Conservation (phyloP, 2,113 vertebrate species). For the Cettia cetti region DNA sequence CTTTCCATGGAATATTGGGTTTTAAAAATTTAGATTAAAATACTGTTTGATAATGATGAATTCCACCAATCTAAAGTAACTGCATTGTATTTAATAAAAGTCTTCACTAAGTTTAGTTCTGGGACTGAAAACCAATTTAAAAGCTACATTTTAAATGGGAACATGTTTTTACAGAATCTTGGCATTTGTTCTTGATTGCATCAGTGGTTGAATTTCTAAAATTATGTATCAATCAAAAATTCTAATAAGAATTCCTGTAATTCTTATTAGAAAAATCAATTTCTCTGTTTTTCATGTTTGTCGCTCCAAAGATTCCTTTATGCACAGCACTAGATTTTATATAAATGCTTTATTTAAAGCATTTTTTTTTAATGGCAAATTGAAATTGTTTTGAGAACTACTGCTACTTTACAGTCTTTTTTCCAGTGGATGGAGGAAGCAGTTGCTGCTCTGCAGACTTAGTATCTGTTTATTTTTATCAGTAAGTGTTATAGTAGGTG, state of each 20-base stretch:
- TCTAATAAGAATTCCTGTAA: not conserved
- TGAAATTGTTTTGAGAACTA: not conserved
- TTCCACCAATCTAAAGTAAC: not conserved
- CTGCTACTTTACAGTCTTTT: not conserved
- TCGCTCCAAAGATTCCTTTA: not conserved
- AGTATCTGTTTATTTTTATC: not conserved
- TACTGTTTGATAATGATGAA: not conserved
- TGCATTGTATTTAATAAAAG: not conserved
- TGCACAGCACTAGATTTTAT: not conserved
- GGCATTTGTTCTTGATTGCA: rapidly evolving
- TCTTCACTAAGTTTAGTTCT: not conserved
- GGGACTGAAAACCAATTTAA: not conserved
- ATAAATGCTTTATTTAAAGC: not conserved
- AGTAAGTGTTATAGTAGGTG: rapidly evolving
- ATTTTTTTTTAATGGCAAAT: not conserved
- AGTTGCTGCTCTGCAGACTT: not conserved
- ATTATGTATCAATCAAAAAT: not conserved
- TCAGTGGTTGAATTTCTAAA: not conserved
- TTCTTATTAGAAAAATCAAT: not conserved
- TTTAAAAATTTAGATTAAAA: not conserved
- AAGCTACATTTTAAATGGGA: not conserved
- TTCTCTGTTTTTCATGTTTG: not conserved
- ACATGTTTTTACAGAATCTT: not conserved
- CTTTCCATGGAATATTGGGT: not conserved
- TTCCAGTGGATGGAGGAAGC: not conserved